Base-by-base conservation (phyloP, 1,140 invertebrate species). In the Argopecten irradians region DNA sequence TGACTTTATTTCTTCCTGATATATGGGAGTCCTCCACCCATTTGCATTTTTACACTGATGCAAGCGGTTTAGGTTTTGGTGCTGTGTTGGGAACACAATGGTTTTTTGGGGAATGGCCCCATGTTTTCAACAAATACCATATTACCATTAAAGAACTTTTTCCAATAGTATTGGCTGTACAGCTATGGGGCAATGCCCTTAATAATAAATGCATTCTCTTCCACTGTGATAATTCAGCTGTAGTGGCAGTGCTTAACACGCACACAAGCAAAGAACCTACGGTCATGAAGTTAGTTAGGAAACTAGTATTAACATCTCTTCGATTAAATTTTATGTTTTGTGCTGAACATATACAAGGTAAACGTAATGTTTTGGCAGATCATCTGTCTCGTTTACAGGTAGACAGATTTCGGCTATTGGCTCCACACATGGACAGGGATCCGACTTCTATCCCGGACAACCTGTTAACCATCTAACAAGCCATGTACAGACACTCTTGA, bases 61-160 rank as follows among this genome's bases (percentile, higher is more conserved):
- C 86, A 28, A 83, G 34, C 85, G 41, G 82, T 19, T 28, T 89
- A 34, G 87, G 85, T 28, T 88, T 46, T 86, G 86, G 85, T 33
- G 84, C 28, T 14, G 28, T 34, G 19, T 87, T 89, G 32, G 36
- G 19, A 86, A 87, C 7, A 0, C 41, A 43, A 28, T 86, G 88
- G 85, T 82, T 83, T 32, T 36, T 9, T 39, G 34, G 82, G 1
- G 16, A 3, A 0, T 87, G 86, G 86, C 22, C 34, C 33, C 0
- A n/a, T 1, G 22, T 22, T 13, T 41, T 5, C 28, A 83, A 22
- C 0, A 32, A 0, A 11, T 39, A 41, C 34, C 86, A 87, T 43
- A 91, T 89, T 33, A 83, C 46, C 22, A 33, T 86, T n/a, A 89
- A 46, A 22, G 88, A 89, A 41, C 7, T 89, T 0, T 89, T 89